phyloP scores from a whole-genome alignment of 1,140 invertebrate species.

The Hestina assimilis region DNA sequence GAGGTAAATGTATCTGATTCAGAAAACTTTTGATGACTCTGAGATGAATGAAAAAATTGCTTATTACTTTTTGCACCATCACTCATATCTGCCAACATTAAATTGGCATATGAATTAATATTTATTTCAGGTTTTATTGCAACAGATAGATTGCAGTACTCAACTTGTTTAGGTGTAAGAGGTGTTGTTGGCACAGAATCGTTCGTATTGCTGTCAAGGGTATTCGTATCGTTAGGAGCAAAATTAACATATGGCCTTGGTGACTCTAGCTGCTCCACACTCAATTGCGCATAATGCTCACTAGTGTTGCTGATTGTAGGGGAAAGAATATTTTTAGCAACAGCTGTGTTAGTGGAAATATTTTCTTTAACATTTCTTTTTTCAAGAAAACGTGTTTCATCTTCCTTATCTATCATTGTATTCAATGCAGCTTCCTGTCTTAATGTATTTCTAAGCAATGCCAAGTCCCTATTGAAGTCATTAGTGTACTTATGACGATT shows the following conservation, averaged over 20 bases:
- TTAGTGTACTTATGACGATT: constrained; percentile 63
- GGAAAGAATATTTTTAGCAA: constrained; percentile 44
- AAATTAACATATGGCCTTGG: constrained; percentile 84
- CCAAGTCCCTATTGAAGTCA: constrained; percentile 69
- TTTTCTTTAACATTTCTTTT: constrained; percentile 53
- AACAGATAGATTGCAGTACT: constrained; percentile 62
- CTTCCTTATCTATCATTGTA: constrained; percentile 67
- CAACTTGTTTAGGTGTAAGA: constrained; percentile 62
- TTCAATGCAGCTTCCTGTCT: constrained; percentile 66
- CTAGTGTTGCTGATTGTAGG: constrained; percentile 67
- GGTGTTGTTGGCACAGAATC: constrained; percentile 54
- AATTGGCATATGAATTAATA: constrained; percentile 81
- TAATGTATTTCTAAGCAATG: constrained; percentile 64
- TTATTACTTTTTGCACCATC: constrained; percentile 76
- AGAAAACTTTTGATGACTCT: constrained; percentile 65
- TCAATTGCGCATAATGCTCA: constrained; percentile 78
- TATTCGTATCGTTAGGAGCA: constrained; percentile 59
- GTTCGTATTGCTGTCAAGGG: constrained; percentile 45
- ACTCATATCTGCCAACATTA: constrained; percentile 81
- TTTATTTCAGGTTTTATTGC: constrained; percentile 53
- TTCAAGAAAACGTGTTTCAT: constrained; percentile 59
- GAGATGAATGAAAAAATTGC: constrained; percentile 38
- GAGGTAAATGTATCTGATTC: constrained; percentile 73
- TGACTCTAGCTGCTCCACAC: constrained; percentile 64
- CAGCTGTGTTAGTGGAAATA: constrained; percentile 49